Conservation (phyloP, 2,797 vertebrate species). For the Propithecus perrieri region DNA sequence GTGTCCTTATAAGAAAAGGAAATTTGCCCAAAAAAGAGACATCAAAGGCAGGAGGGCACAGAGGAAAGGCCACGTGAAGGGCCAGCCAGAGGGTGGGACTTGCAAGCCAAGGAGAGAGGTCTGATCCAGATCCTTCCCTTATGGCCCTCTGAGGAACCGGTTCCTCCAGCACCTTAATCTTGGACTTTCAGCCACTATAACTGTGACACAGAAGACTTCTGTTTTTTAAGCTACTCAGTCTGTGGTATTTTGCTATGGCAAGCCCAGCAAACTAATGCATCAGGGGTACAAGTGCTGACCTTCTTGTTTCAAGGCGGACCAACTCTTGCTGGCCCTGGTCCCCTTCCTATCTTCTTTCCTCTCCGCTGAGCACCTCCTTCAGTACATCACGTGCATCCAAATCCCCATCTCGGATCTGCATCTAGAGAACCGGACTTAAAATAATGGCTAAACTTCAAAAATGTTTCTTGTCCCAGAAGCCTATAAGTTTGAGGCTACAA, state of each 20-base stretch:
- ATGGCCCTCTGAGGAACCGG: neutral
- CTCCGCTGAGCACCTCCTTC: neutral
- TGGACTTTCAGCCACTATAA: neutral
- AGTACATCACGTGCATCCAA: neutral
- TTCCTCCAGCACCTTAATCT: neutral
- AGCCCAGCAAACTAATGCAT: neutral
- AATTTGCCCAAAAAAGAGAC: neutral
- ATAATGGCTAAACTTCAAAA: neutral
- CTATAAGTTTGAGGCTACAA: neutral
- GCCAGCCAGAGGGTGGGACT: neutral
- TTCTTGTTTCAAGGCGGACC: neutral
- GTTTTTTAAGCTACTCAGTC: neutral
- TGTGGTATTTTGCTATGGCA: neutral
- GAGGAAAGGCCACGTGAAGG: neutral
- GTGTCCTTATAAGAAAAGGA: neutral
- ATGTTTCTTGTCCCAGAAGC: neutral
- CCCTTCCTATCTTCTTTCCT: neutral
- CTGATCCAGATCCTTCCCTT: neutral
- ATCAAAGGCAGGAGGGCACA: rapidly evolving
- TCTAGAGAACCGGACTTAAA: neutral
- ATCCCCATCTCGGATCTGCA: neutral
- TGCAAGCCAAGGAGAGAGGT: neutral
- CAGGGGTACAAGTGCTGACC: neutral
- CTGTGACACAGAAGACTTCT: neutral
- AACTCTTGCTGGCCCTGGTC: neutral